These are phyloP conservation scores for Girardinichthys multiradiatus DNA, from an alignment of 2,113 vertebrate species.

Conservation along the genomic window DNA sequence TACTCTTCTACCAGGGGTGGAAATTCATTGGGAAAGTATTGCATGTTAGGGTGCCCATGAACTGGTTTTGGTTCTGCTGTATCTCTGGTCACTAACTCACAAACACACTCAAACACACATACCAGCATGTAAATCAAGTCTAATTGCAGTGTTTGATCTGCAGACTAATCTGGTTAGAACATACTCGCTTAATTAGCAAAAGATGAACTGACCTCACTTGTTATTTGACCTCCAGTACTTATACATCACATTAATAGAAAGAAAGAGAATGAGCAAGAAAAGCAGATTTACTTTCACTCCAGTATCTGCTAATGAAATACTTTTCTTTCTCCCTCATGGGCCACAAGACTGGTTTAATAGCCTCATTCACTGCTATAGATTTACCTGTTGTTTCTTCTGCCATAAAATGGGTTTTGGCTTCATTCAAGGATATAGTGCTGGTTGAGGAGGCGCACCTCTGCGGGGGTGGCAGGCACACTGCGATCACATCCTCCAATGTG, in stretches of 20 bases:
- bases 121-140: slow-evolving; percentile 22
- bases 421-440: slow-evolving; percentile 22
- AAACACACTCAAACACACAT: slow-evolving; percentile 4
- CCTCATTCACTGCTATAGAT: slow-evolving; percentile 54
- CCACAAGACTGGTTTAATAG: slow-evolving; percentile 63
- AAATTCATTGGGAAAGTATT: not conserved
- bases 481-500: slow-evolving; percentile 69
- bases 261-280: slow-evolving; percentile 17
- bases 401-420: slow-evolving; percentile 46
- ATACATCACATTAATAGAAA: slow-evolving; percentile 6
- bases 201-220: slow-evolving; percentile 44
- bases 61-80: not conserved
- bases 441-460: slow-evolving; percentile 33
- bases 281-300: slow-evolving; percentile 49
- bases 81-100: not conserved
- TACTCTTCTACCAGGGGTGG: too few species aligned
- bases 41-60: not conserved
- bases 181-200: slow-evolving; percentile 43
- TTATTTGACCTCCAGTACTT: slow-evolving; percentile 42
- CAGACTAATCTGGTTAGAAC: slow-evolving; percentile 31
- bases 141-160: slow-evolving; percentile 37
- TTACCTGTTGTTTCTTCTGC: slow-evolving; percentile 64
- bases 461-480: slow-evolving; percentile 52
- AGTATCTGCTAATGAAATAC: slow-evolving; percentile 57
- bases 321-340: slow-evolving; percentile 54